Conservation (phyloP, 2,797 vertebrate genomes). For the Vireo griseus region DNA sequence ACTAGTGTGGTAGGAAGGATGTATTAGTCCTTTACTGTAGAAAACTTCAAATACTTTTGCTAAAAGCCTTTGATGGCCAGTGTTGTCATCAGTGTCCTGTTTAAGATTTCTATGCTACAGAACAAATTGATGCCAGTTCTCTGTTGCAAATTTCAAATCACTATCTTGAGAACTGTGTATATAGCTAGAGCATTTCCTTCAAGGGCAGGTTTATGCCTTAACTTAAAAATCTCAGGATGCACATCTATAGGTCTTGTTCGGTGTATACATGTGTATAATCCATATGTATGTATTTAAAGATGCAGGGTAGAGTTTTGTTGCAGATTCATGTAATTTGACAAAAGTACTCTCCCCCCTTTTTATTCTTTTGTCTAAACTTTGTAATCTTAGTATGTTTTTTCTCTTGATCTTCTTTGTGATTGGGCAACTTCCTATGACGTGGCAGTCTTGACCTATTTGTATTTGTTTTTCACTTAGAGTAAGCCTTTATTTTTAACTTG, state of each 20-base stretch:
- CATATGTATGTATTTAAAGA: neutral
- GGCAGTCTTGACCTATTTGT: neutral
- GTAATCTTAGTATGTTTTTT: neutral
- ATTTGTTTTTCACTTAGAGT: neutral
- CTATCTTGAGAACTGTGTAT: neutral
- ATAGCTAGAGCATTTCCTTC: neutral
- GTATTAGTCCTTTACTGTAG: neutral
- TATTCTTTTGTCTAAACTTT: neutral
- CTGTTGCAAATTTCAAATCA: neutral
- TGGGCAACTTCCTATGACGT: neutral
- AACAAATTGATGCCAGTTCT: neutral
- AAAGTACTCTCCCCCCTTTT: neutral
- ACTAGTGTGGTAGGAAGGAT: neutral
- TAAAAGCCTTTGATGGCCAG: neutral
- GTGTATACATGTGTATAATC: neutral
- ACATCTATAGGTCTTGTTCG: neutral
- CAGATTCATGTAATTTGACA: neutral
- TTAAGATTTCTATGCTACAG: neutral
- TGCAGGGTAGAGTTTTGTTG: neutral
- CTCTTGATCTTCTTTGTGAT: neutral
- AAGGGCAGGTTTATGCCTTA: neutral
- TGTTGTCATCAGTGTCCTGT: fast-evolving
- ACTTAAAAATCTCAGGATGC: neutral
- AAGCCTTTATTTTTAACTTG: neutral
- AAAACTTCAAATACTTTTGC: neutral